Evolutionary conservation across 2,888 invertebrate genomes (phyloP), one percentile per base, ranked within the genome.

Genomic region (Sphaeridia pumilis): DNA sequence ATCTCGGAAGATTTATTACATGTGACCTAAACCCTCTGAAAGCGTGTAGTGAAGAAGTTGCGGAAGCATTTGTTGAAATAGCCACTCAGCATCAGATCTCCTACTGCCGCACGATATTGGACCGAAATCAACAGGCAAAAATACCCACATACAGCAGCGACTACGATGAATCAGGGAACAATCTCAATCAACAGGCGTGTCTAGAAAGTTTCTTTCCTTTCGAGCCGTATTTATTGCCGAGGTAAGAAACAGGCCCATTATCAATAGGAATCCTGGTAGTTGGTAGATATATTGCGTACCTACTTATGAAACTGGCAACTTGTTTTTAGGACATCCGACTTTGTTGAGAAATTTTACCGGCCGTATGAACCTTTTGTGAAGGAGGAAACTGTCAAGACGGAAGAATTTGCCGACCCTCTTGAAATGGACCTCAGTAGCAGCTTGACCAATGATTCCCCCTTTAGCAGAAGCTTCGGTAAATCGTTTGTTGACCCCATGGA

Each of bases 41-140:
- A 49, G 80, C 83, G 1, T 92, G 93, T 68, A 78, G 83, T 35
- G 77, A 81, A 0, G 79, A 82, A 1, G 82, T 90, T 17, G 82
- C 82, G 0, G 80, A 83, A 57, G 82, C 83, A 21, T 90, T 92
- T 71, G 83, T 88, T 0, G 80, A 83, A 0, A 79, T 88, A 1
- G 84, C 87, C 0, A 77, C 86, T 46, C 77, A 82, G 10, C 86
- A 90, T 69, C 93, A 94, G 68, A 75, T 95, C 49, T 89, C 85
- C 0, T 94, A 93, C 72, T 94, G 94, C 71, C 87, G 89, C 69
- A 79, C 88, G 0, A 79, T 93, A 44, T 81, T 94, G 35, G 90
- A 94, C 70, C 80, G 83, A 65, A 94, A 94, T 72, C 59, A 58
- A 38, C 41, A 54, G 21, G 57, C 59, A 1, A 59, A 43, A 4